These are phyloP conservation scores for Girardinus metallicus DNA, from an alignment of 2,797 vertebrate species.

Conservation along the genomic window DNA sequence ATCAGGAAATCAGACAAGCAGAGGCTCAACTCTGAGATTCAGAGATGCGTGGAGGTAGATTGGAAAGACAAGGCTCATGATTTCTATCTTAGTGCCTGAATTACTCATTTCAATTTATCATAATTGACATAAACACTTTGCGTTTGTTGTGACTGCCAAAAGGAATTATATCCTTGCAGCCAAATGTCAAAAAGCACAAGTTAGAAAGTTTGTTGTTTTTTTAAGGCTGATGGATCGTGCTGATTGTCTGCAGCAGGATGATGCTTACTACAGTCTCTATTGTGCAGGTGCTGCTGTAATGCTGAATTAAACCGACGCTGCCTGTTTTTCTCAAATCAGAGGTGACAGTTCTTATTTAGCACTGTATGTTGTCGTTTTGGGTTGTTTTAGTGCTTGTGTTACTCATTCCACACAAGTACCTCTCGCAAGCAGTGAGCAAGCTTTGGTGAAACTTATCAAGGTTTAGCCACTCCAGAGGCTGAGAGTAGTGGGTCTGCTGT, in stretches of 20 bases:
- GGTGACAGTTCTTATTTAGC: constrained; percentile 28
- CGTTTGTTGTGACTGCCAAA: constrained; percentile 17
- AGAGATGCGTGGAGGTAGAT: constrained; percentile 38
- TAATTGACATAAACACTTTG: constrained; percentile 20
- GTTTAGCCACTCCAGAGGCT: constrained; percentile 56
- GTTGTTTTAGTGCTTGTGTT: constrained; percentile 36
- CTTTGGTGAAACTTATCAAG: constrained; percentile 50
- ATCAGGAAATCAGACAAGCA: constrained; percentile 93
- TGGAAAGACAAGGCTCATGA: constrained; percentile 42
- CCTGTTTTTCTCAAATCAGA: constrained; percentile 24
- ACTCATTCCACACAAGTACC: constrained; percentile 36
- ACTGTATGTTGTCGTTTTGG: constrained; percentile 40
- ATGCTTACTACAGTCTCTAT: constrained; percentile 2
- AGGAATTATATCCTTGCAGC: constrained; percentile 18
- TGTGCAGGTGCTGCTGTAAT: neutral
- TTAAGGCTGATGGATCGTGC: neutral
- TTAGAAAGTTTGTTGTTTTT: neutral
- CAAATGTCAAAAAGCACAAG: constrained; percentile 23
- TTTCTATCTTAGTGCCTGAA: constrained; percentile 32
- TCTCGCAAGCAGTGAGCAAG: constrained; percentile 19
- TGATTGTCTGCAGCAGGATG: constrained; percentile 1
- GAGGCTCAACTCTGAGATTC: constrained; percentile 60
- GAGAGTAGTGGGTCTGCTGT: constrained; percentile 60
- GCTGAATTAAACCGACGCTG: constrained; percentile 15
- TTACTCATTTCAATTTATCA: constrained; percentile 30